Evolutionary conservation across 2,797 vertebrate genomes (phyloP), one percentile per base, ranked within the genome.

Genomic region (Nothura maculosa): DNA sequence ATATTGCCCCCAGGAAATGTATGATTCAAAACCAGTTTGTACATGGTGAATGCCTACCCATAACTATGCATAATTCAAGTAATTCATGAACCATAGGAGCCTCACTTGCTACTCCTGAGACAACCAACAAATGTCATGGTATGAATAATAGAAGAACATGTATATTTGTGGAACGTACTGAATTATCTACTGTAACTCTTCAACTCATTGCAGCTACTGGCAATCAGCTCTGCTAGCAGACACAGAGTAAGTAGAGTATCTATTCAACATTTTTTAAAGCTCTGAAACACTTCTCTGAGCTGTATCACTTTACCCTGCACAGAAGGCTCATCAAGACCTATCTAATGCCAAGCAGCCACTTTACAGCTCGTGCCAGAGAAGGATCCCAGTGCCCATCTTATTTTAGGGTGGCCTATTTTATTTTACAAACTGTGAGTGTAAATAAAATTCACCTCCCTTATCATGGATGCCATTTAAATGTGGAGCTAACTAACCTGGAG

Each of bases 91-190:
- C 94, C 92, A 92, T 58, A 94, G 92, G 66, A 90, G 80, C 75
- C 82, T 93, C 43, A 69, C 92, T 96, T 96, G 89, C 89, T 96
- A 86, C 91, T 97, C 85, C 75, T 66, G 75, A 96, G 94, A 96
- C 81, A 94, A 93, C 75, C 83, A 95, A 97, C 94, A 97, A 96
- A 97, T 97, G 92, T 95, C 96, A 74, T 78, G 63, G n/a, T 68
- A 97, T 98, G 92, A 97, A 97, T 97, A 97, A 97, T 95, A 94
- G 91, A 97, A 95, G 54, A 96, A 87, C 83, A 89, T 42, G 28
- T 92, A 80, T 94, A 95, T 94, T 91, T 94, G 91, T 82, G 78
- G 40, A 94, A 81, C 69, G 83, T 54, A 70, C 47, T 88, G 92
- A 90, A 84, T 94, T 97, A 95, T 85, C 73, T 96, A 82, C 93